phyloP scores from a whole-genome alignment of 2,888 invertebrate genomes.

The Eurois occulta region DNA sequence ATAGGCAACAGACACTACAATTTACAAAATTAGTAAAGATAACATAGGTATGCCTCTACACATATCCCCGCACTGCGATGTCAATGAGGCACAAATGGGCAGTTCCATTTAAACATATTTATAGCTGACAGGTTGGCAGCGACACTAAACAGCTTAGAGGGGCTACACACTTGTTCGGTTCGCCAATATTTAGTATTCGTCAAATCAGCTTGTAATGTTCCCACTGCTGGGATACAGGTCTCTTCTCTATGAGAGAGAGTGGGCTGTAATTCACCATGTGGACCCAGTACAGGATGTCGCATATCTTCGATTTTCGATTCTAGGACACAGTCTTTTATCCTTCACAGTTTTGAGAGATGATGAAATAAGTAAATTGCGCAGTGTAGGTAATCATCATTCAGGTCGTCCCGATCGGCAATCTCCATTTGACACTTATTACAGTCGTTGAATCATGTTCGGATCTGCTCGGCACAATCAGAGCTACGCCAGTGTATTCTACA shows the following conservation, averaged over 20 bases:
- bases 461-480: too few species aligned
- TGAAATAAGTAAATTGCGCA: background rate
- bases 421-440: background rate
- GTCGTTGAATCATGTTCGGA: background rate
- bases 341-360: background rate
- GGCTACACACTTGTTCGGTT: background rate
- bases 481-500: too few species aligned
- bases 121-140: slow-evolving; percentile 6
- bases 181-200: background rate
- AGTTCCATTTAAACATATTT: slow-evolving; percentile 20
- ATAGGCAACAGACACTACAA: background rate
- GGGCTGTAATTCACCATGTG: background rate
- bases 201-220: background rate
- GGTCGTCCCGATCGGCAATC: background rate
- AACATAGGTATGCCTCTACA: background rate
- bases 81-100: slow-evolving; percentile 22
- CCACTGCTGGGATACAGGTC: background rate
- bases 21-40: background rate
- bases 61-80: background rate
- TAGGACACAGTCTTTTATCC: background rate
- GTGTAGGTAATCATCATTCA: background rate
- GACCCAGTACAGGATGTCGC: background rate
- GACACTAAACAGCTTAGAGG: slow-evolving; percentile 12
- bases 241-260: background rate
- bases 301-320: background rate